phyloP scores from a whole-genome alignment of 2,113 vertebrate genomes.

The Melanocharis versteri region DNA sequence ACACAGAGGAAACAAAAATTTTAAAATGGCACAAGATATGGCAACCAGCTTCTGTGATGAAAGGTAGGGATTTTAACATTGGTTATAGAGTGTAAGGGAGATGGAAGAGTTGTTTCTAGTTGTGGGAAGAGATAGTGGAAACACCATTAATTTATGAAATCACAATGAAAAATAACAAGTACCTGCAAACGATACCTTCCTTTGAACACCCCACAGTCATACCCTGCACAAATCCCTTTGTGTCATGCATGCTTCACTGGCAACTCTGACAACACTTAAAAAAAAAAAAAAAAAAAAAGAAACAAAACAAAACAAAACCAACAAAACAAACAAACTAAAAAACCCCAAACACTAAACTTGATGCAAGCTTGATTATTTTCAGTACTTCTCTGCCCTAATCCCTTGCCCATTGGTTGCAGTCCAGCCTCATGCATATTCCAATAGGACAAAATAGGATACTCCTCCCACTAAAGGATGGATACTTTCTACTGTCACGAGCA shows the following conservation, averaged over 20 bases:
- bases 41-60: neutral
- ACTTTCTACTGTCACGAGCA: neutral
- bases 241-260: neutral
- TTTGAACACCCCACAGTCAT: neutral
- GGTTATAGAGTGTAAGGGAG: neutral
- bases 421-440: neutral
- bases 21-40: neutral
- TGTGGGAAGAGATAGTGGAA: neutral
- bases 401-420: neutral
- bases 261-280: neutral
- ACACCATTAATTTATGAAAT: neutral
- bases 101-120: neutral
- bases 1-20: neutral
- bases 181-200: neutral
- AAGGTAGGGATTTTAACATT: neutral
- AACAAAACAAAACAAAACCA: too few relatives aligned
- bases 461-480: neutral
- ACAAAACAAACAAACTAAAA: too few relatives aligned
- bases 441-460: neutral
- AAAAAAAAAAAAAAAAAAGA: neutral
- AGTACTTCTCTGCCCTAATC: neutral
- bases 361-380: neutral
- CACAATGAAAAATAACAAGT: neutral
- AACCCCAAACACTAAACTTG: neutral
- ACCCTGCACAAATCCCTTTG: neutral